Percentiles rank a stretch among this genome's conserved stretches.
Conservation (phyloP, 2,888 invertebrate species). For the Hoplodrina blanda region DNA sequence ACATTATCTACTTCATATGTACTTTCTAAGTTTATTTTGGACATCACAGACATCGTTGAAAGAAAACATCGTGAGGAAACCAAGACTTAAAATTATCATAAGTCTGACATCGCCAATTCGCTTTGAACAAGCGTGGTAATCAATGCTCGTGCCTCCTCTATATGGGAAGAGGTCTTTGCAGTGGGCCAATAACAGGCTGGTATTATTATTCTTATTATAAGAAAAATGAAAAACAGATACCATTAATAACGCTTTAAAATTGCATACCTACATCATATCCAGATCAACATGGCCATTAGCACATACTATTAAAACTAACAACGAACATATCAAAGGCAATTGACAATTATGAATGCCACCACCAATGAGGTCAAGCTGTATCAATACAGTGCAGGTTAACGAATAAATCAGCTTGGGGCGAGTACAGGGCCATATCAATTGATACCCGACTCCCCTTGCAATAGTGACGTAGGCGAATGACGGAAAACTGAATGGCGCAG, state of each 20-base stretch:
- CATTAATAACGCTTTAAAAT: not conserved
- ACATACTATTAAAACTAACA: slow-evolving; percentile 52
- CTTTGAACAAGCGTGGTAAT: no score
- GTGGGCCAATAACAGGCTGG: no score
- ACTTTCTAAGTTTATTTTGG: no score
- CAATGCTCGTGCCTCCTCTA: no score
- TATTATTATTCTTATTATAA: no score
- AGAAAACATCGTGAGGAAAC: no score
- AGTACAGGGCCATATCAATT: slow-evolving; percentile 87
- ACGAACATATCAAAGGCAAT: slow-evolving; percentile 68
- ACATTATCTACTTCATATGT: no score
- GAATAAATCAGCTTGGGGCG: slow-evolving; percentile 84
- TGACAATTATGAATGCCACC: slow-evolving; percentile 68
- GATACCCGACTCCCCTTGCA: slow-evolving; percentile 71
- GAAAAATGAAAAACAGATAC: not conserved
- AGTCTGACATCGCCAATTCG: no score
- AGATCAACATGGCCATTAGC: slow-evolving; percentile 36
- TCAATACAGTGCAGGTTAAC: slow-evolving; percentile 85
- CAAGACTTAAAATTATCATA: no score
- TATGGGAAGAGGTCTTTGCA: no score
- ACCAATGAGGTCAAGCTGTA: slow-evolving; percentile 84
- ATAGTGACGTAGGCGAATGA: slow-evolving; percentile 65
- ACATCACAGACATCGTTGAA: no score
- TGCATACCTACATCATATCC: slow-evolving; percentile 14
- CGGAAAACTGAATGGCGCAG: slow-evolving; percentile 67